Conservation (phyloP, 2,888 invertebrate species). For the Aquatica leii region DNA sequence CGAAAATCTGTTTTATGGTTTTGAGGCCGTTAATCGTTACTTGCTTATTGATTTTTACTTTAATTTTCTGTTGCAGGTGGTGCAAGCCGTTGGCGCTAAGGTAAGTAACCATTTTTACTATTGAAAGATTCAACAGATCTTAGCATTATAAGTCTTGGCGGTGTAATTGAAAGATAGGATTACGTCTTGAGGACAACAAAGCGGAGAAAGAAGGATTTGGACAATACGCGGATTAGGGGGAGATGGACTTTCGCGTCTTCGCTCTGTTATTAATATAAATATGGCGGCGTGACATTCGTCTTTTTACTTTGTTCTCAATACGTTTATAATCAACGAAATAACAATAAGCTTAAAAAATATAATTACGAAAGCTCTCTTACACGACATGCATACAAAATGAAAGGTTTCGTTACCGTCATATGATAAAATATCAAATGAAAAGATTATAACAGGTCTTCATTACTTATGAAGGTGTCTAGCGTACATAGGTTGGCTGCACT, state of each 20-base stretch:
- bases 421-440: constrained; percentile 36
- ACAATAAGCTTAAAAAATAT: constrained; percentile 22
- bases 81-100: no score
- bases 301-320: background rate
- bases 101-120: no score
- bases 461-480: constrained; percentile 41
- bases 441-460: constrained; percentile 38
- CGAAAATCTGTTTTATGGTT: constrained; percentile 29
- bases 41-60: constrained; percentile 20
- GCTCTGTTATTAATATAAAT: constrained; percentile 43
- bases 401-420: constrained; percentile 29
- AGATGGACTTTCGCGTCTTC: constrained; percentile 35
- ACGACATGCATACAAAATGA: constrained; percentile 26
- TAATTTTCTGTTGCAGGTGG: no score
- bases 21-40: constrained; percentile 27
- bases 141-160: constrained; percentile 38
- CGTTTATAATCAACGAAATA: constrained; percentile 4
- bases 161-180: constrained; percentile 53
- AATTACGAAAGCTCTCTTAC: constrained; percentile 27
- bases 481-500: constrained; percentile 47
- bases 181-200: constrained; percentile 47
- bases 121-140: no score
- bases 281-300: constrained; percentile 32
- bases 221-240: constrained; percentile 51
- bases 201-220: constrained; percentile 47